Evolutionary conservation across 2,113 vertebrate species (phyloP).

Genomic region (Varanus komodoensis): DNA sequence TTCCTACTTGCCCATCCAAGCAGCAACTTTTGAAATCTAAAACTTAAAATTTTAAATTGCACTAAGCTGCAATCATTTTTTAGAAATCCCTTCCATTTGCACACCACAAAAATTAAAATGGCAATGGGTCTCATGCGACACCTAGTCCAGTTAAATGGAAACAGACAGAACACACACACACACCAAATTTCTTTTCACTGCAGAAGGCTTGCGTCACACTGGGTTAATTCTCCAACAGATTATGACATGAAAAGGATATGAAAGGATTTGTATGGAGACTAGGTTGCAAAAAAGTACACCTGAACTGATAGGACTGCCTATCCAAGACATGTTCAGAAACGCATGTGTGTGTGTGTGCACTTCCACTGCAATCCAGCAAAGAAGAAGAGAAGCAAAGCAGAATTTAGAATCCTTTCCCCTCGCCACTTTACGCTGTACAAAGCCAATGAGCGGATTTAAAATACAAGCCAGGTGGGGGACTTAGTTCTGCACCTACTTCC

Average conservation of each 20-base stretch:
- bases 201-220: constrained; percentile 28
- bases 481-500: neutral
- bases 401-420: constrained; percentile 34
- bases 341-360: neutral
- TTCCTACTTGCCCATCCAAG: constrained; percentile 38
- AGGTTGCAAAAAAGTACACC: constrained; percentile 43
- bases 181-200: neutral
- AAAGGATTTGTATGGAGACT: constrained; percentile 56
- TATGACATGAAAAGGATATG: neutral
- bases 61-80: neutral
- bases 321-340: constrained; percentile 16
- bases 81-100: constrained; percentile 45
- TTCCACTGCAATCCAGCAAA: constrained; percentile 24
- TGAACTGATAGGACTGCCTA: constrained; percentile 55
- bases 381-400: constrained; percentile 48
- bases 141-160: constrained; percentile 54
- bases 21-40: constrained; percentile 6
- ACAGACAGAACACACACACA: constrained; percentile 25
- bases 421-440: constrained; percentile 51
- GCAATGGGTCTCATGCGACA: constrained; percentile 31
- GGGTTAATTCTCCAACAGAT: constrained; percentile 14
- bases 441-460: constrained; percentile 59
- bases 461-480: constrained; percentile 40
- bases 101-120: constrained; percentile 55
- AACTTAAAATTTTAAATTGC: neutral